These are phyloP conservation scores for Montipora sp. DNA, from an alignment of 64 coral and sea anemone species.

Conservation along the genomic window DNA sequence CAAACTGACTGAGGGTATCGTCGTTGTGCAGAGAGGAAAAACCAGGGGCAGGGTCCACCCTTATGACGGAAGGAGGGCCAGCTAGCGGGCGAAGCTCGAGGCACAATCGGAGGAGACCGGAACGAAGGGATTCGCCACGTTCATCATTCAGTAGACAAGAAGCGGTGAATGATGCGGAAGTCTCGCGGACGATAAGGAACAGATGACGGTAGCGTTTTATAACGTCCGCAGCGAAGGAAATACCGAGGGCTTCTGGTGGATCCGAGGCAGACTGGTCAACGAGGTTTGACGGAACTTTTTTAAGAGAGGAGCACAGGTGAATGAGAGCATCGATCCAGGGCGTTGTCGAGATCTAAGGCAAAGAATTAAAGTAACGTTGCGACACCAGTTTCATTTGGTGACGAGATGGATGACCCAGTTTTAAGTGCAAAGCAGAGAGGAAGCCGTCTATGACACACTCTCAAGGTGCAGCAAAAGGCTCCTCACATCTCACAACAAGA, in stretches of 20 bases:
- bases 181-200: neutral
- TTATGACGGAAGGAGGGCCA: no score
- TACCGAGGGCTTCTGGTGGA: constrained; percentile 5
- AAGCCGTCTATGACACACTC: constrained; percentile 12
- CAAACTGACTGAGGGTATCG: no score
- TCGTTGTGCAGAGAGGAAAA: no score
- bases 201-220: no score
- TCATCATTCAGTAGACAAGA: no score
- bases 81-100: constrained; percentile 23
- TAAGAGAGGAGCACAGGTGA: constrained; percentile 24
- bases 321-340: neutral
- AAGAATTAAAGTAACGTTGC: constrained; percentile 14
- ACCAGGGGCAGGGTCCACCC: no score
- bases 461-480: neutral
- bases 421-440: constrained; percentile 12
- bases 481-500: constrained; percentile 6
- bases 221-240: constrained; percentile 26
- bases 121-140: neutral
- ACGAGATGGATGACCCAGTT: neutral
- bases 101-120: constrained; percentile 19
- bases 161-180: neutral
- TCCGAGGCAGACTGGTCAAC: constrained; percentile 1
- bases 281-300: neutral
- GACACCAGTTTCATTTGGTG: constrained; percentile 9
- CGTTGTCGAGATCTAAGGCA: constrained; percentile 13